phyloP scores from a whole-genome alignment of 2,797 vertebrate species.

The Hylomyscus alleni region DNA sequence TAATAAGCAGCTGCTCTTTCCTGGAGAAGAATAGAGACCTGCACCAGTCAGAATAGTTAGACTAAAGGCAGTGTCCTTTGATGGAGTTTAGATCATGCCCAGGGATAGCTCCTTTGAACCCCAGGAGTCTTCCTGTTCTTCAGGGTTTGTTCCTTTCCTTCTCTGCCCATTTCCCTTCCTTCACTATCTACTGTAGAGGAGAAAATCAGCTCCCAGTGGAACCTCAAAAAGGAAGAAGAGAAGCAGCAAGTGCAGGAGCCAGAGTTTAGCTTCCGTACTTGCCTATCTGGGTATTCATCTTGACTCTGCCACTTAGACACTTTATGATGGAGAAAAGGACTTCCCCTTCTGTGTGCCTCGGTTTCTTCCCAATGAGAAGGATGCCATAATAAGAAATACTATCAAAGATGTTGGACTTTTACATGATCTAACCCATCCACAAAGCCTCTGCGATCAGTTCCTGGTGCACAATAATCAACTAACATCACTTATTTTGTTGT shows the following conservation, averaged over 20 bases:
- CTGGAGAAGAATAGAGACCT: slow-evolving; percentile 38
- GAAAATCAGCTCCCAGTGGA: neutral
- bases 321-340: neutral
- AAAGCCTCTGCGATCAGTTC: neutral
- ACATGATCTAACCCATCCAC: neutral
- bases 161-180: neutral
- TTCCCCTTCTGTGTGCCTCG: neutral
- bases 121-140: neutral
- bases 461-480: neutral
- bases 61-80: slow-evolving; percentile 17
- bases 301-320: neutral
- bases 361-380: neutral
- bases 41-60: neutral
- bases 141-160: neutral
- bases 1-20: slow-evolving; percentile 45
- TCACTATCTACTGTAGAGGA: neutral
- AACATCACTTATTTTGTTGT: neutral
- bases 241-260: too few relatives aligned
- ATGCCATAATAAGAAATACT: neutral
- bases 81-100: neutral
- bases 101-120: neutral
- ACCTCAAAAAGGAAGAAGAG: neutral
- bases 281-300: neutral
- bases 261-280: neutral
- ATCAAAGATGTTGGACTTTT: neutral